These are phyloP conservation scores for Mactra quadrangularis DNA, from an alignment of 1,140 invertebrate species.

Conservation along the genomic window DNA sequence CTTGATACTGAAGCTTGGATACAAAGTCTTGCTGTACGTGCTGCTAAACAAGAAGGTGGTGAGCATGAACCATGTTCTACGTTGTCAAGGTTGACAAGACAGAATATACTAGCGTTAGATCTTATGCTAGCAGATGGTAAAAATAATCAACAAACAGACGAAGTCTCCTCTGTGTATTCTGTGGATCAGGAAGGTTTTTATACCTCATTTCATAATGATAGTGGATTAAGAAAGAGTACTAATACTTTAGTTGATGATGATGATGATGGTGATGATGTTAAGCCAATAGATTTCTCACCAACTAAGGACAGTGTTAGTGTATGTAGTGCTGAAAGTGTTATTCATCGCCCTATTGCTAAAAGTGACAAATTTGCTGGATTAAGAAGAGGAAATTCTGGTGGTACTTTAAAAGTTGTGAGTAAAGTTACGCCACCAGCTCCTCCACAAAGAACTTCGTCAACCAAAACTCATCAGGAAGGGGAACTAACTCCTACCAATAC, in stretches of 20 bases:
- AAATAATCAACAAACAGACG: slow-evolving; percentile 84
- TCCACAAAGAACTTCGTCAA: slow-evolving; percentile 68
- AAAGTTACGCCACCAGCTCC: slow-evolving; percentile 70
- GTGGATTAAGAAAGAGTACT: slow-evolving; percentile 87
- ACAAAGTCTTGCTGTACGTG: slow-evolving; percentile 71
- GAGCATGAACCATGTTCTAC: slow-evolving; percentile 68
- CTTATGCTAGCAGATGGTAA: slow-evolving; percentile 70
- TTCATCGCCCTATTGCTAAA: slow-evolving; percentile 67
- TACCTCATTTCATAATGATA: slow-evolving; percentile 98
- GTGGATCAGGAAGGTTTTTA: slow-evolving; percentile 99
- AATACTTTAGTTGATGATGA: slow-evolving; percentile 72
- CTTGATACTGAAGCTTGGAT: slow-evolving; percentile 76
- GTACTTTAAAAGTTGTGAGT: slow-evolving; percentile 59
- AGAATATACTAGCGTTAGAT: slow-evolving; percentile 77
- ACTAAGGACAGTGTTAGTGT: slow-evolving; percentile 71
- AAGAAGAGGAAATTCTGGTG: slow-evolving; percentile 56
- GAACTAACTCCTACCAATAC: slow-evolving; percentile 14
- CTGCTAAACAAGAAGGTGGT: slow-evolving; percentile 70
- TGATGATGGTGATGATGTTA: slow-evolving; percentile 69
- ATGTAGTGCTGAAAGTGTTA: slow-evolving; percentile 76
- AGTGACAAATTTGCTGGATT: slow-evolving; percentile 62
- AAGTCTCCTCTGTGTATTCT: slow-evolving; percentile 96
- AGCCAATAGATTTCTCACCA: slow-evolving; percentile 59
- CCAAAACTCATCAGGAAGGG: slow-evolving; percentile 3
- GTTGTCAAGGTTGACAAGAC: slow-evolving; percentile 73